Evolutionary conservation across 2,113 vertebrate genomes (phyloP).

Genomic region (Eonycteris spelaea): DNA sequence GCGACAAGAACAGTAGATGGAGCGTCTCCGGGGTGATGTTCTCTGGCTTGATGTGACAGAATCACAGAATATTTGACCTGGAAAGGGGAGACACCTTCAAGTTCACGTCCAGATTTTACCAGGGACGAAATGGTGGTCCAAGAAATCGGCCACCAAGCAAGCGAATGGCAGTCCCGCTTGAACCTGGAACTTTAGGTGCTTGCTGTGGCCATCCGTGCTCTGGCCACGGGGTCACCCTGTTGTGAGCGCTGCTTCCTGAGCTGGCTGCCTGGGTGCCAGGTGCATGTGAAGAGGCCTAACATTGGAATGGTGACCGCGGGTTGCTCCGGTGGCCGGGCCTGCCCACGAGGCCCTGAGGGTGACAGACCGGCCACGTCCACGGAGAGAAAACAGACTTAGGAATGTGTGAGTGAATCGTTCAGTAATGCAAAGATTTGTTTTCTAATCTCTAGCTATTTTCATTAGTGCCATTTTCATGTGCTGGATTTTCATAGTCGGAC

Average conservation of each 20-base stretch:
- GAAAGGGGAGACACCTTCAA: background rate
- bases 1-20: background rate
- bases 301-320: background rate
- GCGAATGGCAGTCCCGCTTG: background rate
- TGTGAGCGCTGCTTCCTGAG: background rate
- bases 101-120: background rate
- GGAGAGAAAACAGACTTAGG: background rate
- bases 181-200: background rate
- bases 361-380: background rate
- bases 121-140: background rate
- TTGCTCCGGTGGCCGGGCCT: background rate
- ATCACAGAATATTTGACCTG: background rate
- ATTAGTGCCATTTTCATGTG: background rate
- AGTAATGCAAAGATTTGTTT: background rate
- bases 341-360: fast-evolving
- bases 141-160: background rate
- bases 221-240: background rate
- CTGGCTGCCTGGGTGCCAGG: background rate
- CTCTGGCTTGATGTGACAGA: background rate
- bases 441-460: background rate
- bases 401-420: background rate
- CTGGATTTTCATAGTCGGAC: background rate
- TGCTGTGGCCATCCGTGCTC: background rate
- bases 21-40: background rate
- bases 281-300: background rate